phyloP scores from a whole-genome alignment of 2,888 invertebrate species.

The Theretra japonica region DNA sequence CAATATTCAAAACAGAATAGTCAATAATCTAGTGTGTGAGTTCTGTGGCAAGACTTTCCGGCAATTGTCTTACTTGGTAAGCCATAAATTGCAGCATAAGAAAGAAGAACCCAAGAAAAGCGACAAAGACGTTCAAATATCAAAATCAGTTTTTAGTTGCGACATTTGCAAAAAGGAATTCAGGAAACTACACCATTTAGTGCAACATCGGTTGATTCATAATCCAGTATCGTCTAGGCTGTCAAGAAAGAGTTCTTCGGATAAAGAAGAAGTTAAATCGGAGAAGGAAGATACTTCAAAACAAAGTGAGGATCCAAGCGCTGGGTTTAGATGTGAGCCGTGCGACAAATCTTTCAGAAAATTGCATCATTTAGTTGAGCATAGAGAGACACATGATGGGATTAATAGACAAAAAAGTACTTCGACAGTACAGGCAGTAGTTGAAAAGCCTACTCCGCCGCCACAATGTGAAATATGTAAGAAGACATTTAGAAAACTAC shows the following conservation, averaged over 20 bases:
- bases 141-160: constrained; percentile 68
- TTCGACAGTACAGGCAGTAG: constrained; percentile 42
- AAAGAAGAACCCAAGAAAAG: constrained; percentile 61
- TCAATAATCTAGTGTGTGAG: constrained; percentile 68
- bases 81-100: constrained; percentile 73
- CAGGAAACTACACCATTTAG: constrained; percentile 77
- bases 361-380: constrained; percentile 80
- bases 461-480: constrained; percentile 77
- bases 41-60: constrained; percentile 79
- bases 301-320: constrained; percentile 66
- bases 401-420: constrained; percentile 68
- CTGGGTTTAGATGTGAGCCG: constrained; percentile 79
- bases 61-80: constrained; percentile 75
- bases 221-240: constrained; percentile 56
- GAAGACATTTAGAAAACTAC: constrained; percentile 76
- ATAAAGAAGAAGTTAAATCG: constrained; percentile 61
- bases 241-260: constrained; percentile 68
- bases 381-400: constrained; percentile 78
- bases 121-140: constrained; percentile 44
- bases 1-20: constrained; percentile 51
- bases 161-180: constrained; percentile 80
- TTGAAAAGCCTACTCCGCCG: constrained; percentile 53
- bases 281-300: constrained; percentile 52
- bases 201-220: constrained; percentile 77
- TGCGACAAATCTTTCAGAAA: constrained; percentile 82